These are phyloP conservation scores for Caenorhabditis brenneri DNA, from an alignment of 1,140 invertebrate genomes.

Conservation along the genomic window DNA sequence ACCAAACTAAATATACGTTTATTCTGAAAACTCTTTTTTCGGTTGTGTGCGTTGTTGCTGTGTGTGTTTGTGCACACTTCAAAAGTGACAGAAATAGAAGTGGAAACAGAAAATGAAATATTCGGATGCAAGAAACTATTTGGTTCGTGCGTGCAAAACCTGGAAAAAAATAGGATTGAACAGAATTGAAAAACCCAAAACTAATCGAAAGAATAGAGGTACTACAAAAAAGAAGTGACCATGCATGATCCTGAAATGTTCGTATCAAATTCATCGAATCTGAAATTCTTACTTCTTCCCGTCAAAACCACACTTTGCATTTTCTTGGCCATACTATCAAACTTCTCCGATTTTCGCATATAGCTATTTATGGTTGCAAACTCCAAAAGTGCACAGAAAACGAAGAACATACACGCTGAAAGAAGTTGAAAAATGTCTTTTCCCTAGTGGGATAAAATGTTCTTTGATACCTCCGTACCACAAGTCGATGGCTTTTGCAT, in stretches of 20 bases:
- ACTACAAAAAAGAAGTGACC: not conserved
- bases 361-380: conserved; percentile 68
- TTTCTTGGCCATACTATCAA: conserved; percentile 63
- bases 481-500: conserved; percentile 58
- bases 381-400: conserved; percentile 66
- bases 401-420: conserved; percentile 68
- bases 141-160: conserved; percentile 42
- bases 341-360: conserved; percentile 68
- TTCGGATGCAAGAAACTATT: conserved; percentile 10
- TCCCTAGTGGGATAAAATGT: not conserved
- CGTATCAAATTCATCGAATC: too few relatives aligned
- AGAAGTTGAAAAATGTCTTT: conserved; percentile 16
- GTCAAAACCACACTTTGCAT: conserved; percentile 28
- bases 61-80: not conserved
- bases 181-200: conserved; percentile 34
- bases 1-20: not conserved
- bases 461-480: conserved; percentile 56
- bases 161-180: not conserved
- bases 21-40: not conserved
- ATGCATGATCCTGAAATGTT: too few relatives aligned
- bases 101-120: not conserved
- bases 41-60: not conserved
- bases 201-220: not conserved
- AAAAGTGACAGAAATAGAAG: conserved; percentile 5
- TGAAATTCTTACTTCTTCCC: conserved; percentile 37